Evolutionary conservation across 64 coral and sea anemone genomes (phyloP).

Genomic region (Astreopora myriophthalma): DNA sequence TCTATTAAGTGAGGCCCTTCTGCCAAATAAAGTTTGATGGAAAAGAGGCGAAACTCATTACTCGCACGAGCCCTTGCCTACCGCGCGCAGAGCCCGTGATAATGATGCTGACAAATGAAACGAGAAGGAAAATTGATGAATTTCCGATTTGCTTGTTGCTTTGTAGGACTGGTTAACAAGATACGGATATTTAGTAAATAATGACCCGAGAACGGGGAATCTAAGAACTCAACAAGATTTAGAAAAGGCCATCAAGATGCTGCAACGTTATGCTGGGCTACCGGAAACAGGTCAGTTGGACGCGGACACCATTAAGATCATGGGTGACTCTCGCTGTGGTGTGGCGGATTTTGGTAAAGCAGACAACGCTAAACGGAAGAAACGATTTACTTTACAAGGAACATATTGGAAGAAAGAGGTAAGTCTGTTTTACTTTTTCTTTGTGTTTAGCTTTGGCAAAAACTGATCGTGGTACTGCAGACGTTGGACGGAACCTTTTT

Average conservation of each 20-base stretch:
- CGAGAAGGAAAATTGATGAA: no score
- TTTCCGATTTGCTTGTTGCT: no score
- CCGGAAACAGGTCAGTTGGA: constrained; percentile 75
- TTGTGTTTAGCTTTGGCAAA: no score
- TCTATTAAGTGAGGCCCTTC: no score
- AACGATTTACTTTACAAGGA: constrained; percentile 81
- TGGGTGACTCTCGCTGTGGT: constrained; percentile 78
- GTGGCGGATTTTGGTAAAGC: constrained; percentile 64
- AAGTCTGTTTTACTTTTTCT: no score
- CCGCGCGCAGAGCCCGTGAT: no score
- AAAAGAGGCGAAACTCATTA: no score
- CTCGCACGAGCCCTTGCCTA: no score
- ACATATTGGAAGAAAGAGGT: constrained; percentile 90
- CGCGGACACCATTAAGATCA: constrained; percentile 58
- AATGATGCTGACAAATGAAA: no score
- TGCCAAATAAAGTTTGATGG: no score
- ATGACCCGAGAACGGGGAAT: constrained; percentile 12
- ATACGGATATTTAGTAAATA: constrained; percentile 45
- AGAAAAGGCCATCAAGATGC: constrained; percentile 31
- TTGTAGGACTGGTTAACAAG: constrained; percentile 50
- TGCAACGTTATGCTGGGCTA: constrained; percentile 81
- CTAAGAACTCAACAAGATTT: constrained; percentile 39
- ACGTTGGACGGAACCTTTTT: not conserved
- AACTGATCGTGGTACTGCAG: not conserved
- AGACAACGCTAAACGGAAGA: constrained; percentile 48